A percentile compares a stretch with the other conserved stretches of the same genome.
phyloP scores from a whole-genome alignment of 2,113 vertebrate species.

The Colinus virginianus region DNA sequence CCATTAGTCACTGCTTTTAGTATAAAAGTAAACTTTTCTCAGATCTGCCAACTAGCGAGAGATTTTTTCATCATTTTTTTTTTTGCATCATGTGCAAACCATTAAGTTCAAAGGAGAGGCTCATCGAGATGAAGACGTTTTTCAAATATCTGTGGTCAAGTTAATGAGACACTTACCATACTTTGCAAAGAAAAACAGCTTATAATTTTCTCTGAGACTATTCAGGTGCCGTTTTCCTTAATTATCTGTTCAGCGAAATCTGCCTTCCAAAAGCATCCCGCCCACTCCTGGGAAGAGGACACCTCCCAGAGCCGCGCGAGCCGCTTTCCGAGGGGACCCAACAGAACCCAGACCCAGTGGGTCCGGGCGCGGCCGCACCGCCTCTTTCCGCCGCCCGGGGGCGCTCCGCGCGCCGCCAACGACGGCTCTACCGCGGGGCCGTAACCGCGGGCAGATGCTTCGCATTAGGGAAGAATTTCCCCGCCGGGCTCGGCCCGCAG shows the following conservation, averaged over 20 bases:
- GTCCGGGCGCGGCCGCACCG: fast-evolving
- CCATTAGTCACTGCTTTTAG: background rate
- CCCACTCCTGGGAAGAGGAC: background rate
- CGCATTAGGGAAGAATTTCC: conserved; percentile 6
- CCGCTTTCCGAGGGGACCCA: background rate
- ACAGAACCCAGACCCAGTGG: background rate
- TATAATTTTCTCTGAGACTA: background rate
- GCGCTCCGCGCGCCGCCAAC: background rate
- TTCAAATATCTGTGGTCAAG: conserved; percentile 40
- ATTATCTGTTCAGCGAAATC: background rate
- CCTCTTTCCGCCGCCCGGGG: background rate
- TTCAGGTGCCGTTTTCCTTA: background rate
- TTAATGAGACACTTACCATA: background rate
- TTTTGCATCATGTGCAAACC: conserved; percentile 36
- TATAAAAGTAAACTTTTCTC: background rate
- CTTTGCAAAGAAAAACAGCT: background rate
- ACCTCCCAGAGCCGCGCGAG: background rate
- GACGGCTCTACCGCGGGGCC: background rate
- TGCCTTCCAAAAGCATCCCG: background rate
- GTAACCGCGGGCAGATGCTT: conserved; percentile 28
- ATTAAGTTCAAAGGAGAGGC: conserved; percentile 51
- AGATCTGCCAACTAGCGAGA: background rate
- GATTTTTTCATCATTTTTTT: background rate
- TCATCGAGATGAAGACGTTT: background rate
- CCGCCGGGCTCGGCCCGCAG: background rate